Conservation (phyloP, 2,797 vertebrate species). For the Hybognathus amarus region DNA sequence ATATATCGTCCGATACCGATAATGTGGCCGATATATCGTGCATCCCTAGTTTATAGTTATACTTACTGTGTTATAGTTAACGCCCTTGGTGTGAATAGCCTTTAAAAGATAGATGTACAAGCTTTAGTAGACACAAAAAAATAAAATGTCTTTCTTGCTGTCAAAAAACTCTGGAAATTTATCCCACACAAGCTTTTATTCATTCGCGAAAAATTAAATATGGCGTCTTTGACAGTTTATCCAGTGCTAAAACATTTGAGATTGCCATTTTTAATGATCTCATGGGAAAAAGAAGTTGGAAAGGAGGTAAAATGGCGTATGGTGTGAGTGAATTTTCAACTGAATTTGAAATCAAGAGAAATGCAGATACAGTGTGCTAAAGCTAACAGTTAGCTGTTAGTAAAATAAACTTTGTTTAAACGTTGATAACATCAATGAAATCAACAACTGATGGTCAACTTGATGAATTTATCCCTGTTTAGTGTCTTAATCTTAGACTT, state of each 20-base stretch:
- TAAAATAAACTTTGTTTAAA: neutral
- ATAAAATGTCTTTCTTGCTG: neutral
- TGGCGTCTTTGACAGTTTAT: neutral
- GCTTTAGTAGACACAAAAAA: constrained; percentile 60
- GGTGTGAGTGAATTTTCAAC: constrained; percentile 60
- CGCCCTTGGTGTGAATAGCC: neutral
- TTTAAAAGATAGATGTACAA: neutral
- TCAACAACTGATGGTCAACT: neutral
- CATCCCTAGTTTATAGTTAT: neutral
- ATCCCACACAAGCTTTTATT: neutral
- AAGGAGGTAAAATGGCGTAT: constrained; percentile 76
- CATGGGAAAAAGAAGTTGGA: constrained; percentile 72
- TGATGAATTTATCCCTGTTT: constrained; percentile 1
- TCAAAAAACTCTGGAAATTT: neutral
- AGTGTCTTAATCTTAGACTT: constrained; percentile 23
- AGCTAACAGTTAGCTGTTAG: neutral
- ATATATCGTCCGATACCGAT: too few species aligned
- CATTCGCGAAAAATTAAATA: constrained; percentile 18
- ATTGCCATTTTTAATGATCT: constrained; percentile 60
- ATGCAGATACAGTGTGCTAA: constrained; percentile 57
- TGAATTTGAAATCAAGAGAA: constrained; percentile 61
- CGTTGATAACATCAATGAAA: neutral
- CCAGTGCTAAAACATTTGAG: constrained; percentile 61
- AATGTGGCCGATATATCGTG: too few species aligned
- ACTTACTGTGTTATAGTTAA: neutral